phyloP scores from a whole-genome alignment of 2,888 invertebrate species.

The Drosophila formosana region DNA sequence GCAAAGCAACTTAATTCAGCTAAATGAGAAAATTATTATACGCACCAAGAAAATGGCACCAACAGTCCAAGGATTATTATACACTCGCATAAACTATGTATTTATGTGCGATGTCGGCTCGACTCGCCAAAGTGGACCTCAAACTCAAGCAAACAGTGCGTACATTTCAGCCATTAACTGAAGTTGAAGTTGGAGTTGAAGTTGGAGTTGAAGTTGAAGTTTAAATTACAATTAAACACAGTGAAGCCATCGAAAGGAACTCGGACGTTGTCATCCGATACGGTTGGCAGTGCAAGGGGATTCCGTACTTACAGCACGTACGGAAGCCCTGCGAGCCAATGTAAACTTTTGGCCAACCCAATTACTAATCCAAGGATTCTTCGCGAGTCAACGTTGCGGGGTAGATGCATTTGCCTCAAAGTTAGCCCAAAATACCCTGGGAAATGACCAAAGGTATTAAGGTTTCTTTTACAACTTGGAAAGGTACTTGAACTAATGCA shows the following conservation, averaged over 20 bases:
- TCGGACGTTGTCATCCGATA: constrained; percentile 51
- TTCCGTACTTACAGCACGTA: constrained; percentile 32
- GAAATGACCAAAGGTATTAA: not conserved
- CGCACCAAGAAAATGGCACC: constrained; percentile 32
- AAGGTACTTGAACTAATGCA: too few species aligned
- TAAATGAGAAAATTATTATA: constrained; percentile 56
- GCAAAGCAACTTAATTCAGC: constrained; percentile 45
- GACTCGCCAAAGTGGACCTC: constrained; percentile 5
- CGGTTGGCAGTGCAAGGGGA: constrained; percentile 14
- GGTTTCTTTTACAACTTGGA: too few species aligned
- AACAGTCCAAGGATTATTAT: constrained; percentile 15
- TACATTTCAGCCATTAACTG: constrained; percentile 31
- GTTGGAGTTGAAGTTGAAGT: too few species aligned
- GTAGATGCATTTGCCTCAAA: constrained; percentile 2
- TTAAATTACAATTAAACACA: constrained; percentile 72
- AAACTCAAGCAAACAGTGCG: constrained; percentile 26
- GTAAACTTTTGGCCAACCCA: constrained; percentile 80
- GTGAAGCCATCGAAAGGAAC: constrained; percentile 55
- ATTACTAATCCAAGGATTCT: constrained; percentile 75
- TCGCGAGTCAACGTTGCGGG: constrained; percentile 17
- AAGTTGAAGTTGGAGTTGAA: too few species aligned
- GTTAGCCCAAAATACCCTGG: not conserved
- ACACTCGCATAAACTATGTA: constrained; percentile 3
- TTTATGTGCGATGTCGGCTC: constrained; percentile 16
- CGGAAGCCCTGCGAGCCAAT: constrained; percentile 62